Conservation (phyloP, 1,140 invertebrate genomes). For the Monochamus saltuarius region DNA sequence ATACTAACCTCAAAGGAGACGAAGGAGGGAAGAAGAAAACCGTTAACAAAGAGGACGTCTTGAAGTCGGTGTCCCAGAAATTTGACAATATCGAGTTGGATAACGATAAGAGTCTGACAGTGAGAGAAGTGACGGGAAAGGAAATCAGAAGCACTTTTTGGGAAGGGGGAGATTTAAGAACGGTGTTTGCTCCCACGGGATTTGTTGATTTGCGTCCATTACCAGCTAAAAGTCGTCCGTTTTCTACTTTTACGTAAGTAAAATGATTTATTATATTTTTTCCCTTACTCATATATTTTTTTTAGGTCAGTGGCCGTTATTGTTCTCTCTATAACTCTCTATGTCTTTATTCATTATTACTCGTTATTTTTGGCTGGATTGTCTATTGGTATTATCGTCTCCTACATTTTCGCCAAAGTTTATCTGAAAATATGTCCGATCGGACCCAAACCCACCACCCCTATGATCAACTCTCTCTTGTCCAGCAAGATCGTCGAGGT, state of each 20-base stretch:
- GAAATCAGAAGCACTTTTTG: conserved; percentile 22
- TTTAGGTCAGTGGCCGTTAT: conserved; percentile 27
- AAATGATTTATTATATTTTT: neutral
- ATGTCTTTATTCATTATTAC: conserved; percentile 34
- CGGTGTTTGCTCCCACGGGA: conserved; percentile 43
- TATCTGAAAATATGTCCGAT: conserved; percentile 26
- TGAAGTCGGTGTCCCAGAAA: conserved; percentile 32
- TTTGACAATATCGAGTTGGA: conserved; percentile 46
- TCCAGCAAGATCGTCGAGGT: conserved; percentile 51
- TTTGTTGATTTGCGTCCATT: conserved; percentile 44
- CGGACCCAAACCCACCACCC: neutral
- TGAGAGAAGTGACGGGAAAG: conserved; percentile 35
- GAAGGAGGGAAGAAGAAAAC: conserved; percentile 3
- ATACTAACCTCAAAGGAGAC: conserved; percentile 27
- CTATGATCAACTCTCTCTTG: neutral
- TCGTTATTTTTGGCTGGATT: conserved; percentile 35
- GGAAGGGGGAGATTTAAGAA: conserved; percentile 22
- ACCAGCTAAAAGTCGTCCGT: neutral
- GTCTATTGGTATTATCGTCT: conserved; percentile 37
- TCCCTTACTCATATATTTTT: conserved; percentile 4
- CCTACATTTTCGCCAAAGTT: conserved; percentile 43
- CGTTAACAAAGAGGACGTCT: conserved; percentile 24
- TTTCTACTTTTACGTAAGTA: conserved; percentile 26
- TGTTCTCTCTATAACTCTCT: conserved; percentile 26
- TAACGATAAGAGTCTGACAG: conserved; percentile 41